A percentile compares a stretch with the other conserved stretches of the same genome.
Conservation (phyloP, 1,140 invertebrate genomes). For the Cryptotermes secundus region DNA sequence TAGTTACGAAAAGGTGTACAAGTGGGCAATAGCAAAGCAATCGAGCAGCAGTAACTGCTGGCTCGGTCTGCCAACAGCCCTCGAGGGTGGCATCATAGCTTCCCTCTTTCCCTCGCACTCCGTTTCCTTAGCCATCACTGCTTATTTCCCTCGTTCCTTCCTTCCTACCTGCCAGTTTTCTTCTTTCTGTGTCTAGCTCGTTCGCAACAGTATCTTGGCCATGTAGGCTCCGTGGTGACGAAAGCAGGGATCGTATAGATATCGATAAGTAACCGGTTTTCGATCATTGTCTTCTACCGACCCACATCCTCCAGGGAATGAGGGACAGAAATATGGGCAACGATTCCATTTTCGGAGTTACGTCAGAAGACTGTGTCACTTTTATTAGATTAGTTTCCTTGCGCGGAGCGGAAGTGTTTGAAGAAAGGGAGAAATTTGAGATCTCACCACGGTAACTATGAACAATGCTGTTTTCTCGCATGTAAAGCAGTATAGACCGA, state of each 20-base stretch:
- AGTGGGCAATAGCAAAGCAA: slow-evolving; percentile 26
- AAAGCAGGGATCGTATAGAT: neutral
- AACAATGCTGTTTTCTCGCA: no score
- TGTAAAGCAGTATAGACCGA: no score
- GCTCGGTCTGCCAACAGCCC: slow-evolving; percentile 29
- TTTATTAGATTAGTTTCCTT: no score
- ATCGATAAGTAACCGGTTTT: neutral
- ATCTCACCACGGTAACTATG: no score
- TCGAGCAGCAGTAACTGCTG: slow-evolving; percentile 27
- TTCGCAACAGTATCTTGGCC: neutral
- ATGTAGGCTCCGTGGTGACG: neutral
- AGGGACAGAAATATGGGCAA: no score
- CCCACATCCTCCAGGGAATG: no score
- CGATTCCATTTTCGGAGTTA: no score
- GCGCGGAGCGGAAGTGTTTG: no score
- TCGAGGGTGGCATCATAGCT: slow-evolving; percentile 32
- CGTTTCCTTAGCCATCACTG: neutral
- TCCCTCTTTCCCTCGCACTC: neutral
- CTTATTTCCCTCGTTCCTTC: neutral
- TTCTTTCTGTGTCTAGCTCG: neutral
- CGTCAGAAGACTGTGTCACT: no score
- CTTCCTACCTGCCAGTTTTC: neutral
- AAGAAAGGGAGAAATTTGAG: no score
- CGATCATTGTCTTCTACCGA: no score
- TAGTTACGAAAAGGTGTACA: slow-evolving; percentile 9